Percentiles rank a stretch among this genome's conserved stretches.
Evolutionary conservation across 2,113 vertebrate species (phyloP).

Genomic region (Strix uralensis): DNA sequence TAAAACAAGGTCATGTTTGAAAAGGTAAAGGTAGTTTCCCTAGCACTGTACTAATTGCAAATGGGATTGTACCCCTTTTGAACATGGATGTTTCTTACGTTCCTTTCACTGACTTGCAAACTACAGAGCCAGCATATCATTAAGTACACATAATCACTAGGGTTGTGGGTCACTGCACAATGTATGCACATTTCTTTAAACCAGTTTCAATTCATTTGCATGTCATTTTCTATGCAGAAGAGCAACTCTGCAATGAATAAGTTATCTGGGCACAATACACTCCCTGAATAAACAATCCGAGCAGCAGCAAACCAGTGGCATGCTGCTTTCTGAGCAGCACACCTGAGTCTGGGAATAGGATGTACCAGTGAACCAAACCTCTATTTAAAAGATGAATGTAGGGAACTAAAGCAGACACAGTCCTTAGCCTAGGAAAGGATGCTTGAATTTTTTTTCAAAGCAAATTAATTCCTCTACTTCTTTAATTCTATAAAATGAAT

Average conservation of each 20-base stretch:
- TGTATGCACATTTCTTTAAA: not conserved
- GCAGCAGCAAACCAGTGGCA: not conserved
- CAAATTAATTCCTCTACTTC: not conserved
- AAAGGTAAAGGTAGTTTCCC: not conserved
- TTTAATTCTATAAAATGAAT: not conserved
- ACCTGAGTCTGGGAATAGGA: not conserved
- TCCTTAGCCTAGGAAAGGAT: not conserved
- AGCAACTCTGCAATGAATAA: not conserved
- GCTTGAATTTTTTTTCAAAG: not conserved
- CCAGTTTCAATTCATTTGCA: not conserved
- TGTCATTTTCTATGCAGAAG: conserved; percentile 3
- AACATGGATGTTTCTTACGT: not conserved
- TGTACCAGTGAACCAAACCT: not conserved
- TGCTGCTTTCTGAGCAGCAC: not conserved
- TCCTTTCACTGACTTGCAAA: not conserved
- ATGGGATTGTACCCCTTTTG: not conserved
- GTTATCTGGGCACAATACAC: not conserved
- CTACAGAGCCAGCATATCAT: not conserved
- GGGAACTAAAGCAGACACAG: not conserved
- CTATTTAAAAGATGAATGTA: not conserved
- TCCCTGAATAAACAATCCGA: not conserved
- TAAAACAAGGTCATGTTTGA: not conserved
- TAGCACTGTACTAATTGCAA: not conserved
- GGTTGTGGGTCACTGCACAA: conserved; percentile 2
- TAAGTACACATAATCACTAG: not conserved